A percentile compares a stretch with the other conserved stretches of the same genome.
phyloP scores from a whole-genome alignment of 2,113 vertebrate species.

The Xenotilapia leptura region DNA sequence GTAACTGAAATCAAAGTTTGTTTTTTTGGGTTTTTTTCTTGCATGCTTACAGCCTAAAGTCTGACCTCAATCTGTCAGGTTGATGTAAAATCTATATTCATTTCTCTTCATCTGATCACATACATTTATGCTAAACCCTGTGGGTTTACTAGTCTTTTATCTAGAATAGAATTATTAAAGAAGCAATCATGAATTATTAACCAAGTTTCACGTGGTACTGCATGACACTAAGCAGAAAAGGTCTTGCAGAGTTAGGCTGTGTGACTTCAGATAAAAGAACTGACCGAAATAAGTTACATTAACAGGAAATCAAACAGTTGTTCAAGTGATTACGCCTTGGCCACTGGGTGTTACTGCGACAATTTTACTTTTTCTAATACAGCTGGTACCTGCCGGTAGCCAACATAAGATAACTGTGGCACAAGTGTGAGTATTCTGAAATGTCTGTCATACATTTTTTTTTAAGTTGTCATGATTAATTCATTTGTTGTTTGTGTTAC shows the following conservation, averaged over 20 bases:
- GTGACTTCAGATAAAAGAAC: neutral
- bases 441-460: neutral
- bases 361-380: neutral
- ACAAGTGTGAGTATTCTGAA: neutral
- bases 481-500: neutral
- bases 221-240: neutral
- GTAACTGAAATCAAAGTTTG: constrained; percentile 11
- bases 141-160: constrained; percentile 6
- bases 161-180: constrained; percentile 17
- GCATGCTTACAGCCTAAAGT: neutral
- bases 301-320: neutral
- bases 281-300: neutral
- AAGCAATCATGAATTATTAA: constrained; percentile 31
- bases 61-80: constrained; percentile 46
- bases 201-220: neutral
- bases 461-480: neutral
- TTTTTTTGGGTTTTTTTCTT: neutral
- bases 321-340: neutral
- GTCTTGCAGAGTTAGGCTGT: neutral
- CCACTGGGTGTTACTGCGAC: neutral
- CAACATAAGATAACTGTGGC: neutral
- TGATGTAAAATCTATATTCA: constrained; percentile 16
- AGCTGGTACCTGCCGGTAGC: neutral
- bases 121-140: constrained; percentile 2
- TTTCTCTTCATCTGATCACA: neutral